Percentiles rank a stretch among this genome's conserved stretches.
Evolutionary conservation across 1,140 invertebrate species (phyloP).

Genomic region (Drosophila mojavensis): DNA sequence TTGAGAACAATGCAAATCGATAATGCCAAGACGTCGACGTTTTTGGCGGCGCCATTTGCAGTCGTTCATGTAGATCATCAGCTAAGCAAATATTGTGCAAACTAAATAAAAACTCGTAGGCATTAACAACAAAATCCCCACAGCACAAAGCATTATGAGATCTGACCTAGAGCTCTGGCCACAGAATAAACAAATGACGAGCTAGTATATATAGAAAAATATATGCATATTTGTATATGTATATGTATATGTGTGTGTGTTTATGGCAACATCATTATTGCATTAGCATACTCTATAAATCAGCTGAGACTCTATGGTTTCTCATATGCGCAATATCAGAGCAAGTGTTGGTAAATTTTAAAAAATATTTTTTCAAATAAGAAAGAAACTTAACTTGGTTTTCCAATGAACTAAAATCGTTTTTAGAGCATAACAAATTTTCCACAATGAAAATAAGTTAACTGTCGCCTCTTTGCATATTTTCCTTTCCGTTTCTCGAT

Average conservation of each 20-base stretch:
- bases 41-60: constrained; percentile 46
- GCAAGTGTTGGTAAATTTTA: neutral
- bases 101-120: constrained; percentile 43
- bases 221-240: neutral
- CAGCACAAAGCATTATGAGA: constrained; percentile 40
- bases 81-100: constrained; percentile 50
- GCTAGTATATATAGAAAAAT: neutral
- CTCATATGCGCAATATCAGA: neutral
- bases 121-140: constrained; percentile 36
- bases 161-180: constrained; percentile 53
- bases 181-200: constrained; percentile 42
- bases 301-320: neutral
- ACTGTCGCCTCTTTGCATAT: neutral
- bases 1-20: neutral
- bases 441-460: neutral
- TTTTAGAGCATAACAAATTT: neutral
- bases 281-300: constrained; percentile 50
- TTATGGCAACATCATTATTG: constrained; percentile 47
- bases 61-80: constrained; percentile 35
- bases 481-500: neutral
- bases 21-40: neutral
- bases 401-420: neutral
- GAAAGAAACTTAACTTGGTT: neutral
- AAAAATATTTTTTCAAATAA: neutral
- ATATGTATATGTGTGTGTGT: neutral